A percentile compares a stretch with the other conserved stretches of the same genome.
Evolutionary conservation across 2,888 invertebrate species (phyloP).

Genomic region (Saturnia pavonia): DNA sequence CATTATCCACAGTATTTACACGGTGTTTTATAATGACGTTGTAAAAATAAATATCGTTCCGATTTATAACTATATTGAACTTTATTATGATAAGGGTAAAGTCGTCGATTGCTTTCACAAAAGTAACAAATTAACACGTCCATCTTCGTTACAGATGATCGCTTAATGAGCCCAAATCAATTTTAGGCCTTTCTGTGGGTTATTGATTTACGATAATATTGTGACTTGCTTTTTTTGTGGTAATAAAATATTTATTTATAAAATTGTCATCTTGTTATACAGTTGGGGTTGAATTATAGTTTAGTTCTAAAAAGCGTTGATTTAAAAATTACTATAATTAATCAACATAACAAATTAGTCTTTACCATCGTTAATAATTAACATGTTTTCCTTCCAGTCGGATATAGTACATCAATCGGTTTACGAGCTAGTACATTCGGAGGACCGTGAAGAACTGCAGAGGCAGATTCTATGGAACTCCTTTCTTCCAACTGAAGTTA

Average conservation of each 20-base stretch:
- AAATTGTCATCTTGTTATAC: slow-evolving; percentile 50
- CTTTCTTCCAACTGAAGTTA: slow-evolving; percentile 90
- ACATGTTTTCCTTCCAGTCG: slow-evolving; percentile 86
- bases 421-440: slow-evolving; percentile 99
- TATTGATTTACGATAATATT: slow-evolving; percentile 73
- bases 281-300: slow-evolving; percentile 13
- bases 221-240: slow-evolving; percentile 70
- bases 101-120: slow-evolving; percentile 41
- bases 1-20: slow-evolving; percentile 79
- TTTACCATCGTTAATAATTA: background rate
- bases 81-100: slow-evolving; percentile 42
- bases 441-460: slow-evolving; percentile 98
- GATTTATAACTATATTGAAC: slow-evolving; percentile 35
- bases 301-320: background rate
- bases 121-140: slow-evolving; percentile 66
- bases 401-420: slow-evolving; percentile 99
- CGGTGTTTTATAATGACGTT: slow-evolving; percentile 64
- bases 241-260: slow-evolving; percentile 29
- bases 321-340: background rate
- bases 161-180: slow-evolving; percentile 75
- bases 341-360: background rate
- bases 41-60: slow-evolving; percentile 49
- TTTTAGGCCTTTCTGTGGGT: slow-evolving; percentile 70
- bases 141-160: slow-evolving; percentile 77
- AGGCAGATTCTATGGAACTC: slow-evolving; percentile 97